Conservation (phyloP, 2,888 invertebrate genomes). For the Lepas anatifera region DNA sequence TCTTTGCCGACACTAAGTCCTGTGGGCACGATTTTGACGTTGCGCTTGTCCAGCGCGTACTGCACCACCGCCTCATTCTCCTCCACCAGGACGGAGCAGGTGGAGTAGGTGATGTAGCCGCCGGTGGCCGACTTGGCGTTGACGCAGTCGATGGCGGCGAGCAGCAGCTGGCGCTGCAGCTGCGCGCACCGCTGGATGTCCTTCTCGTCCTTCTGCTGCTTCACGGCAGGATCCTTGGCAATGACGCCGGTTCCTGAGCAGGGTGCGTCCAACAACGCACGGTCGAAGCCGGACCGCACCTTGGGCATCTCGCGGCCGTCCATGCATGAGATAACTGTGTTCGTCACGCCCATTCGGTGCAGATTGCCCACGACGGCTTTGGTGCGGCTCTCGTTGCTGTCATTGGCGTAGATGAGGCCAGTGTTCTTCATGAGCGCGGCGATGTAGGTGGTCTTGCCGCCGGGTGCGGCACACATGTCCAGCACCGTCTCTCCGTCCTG, state of each 20-base stretch:
- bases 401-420: slow-evolving; percentile 91
- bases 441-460: slow-evolving; percentile 97
- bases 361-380: slow-evolving; percentile 93
- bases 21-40: slow-evolving; percentile 82
- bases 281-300: slow-evolving; percentile 82
- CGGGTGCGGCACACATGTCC: slow-evolving; percentile 97
- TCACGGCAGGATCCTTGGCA: slow-evolving; percentile 93
- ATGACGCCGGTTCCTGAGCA: slow-evolving; percentile 98
- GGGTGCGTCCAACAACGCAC: slow-evolving; percentile 92
- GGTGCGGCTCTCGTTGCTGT: slow-evolving; percentile 74
- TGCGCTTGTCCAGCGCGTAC: slow-evolving; percentile 79
- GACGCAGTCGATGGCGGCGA: slow-evolving; percentile 93
- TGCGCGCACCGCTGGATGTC: slow-evolving; percentile 86
- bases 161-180: slow-evolving; percentile 77
- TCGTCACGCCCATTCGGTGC: slow-evolving; percentile 89
- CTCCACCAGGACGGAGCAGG: slow-evolving; percentile 89
- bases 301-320: slow-evolving; percentile 59
- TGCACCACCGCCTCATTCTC: slow-evolving; percentile 98
- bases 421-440: slow-evolving; percentile 97
- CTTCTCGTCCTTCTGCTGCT: slow-evolving; percentile 74
- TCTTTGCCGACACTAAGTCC: slow-evolving; percentile 91
- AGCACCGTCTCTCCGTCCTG: slow-evolving; percentile 88
- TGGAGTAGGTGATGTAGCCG: slow-evolving; percentile 94
- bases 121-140: slow-evolving; percentile 85
- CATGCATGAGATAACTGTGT: slow-evolving; percentile 74